Percentiles rank a stretch among this genome's conserved stretches.
Conservation (phyloP, 2,888 invertebrate species). For the Nomada fucata region DNA sequence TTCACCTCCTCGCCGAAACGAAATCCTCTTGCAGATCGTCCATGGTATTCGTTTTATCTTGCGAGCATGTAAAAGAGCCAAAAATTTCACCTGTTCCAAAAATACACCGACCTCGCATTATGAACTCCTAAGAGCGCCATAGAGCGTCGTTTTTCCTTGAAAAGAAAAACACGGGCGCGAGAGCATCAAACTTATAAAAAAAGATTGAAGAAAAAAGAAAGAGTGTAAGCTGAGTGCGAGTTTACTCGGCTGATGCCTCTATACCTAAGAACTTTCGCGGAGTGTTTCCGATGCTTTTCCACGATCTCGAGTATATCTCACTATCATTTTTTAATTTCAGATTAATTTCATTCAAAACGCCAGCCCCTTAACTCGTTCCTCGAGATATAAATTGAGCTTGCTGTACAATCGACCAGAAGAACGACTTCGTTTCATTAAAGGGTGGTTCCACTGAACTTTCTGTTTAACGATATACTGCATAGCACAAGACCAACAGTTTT, state of each 20-base stretch:
- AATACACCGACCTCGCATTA: slow-evolving; percentile 5
- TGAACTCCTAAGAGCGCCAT: slow-evolving; percentile 7
- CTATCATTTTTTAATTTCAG: no score
- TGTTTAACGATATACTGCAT: background rate
- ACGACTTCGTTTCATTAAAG: background rate
- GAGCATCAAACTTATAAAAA: background rate
- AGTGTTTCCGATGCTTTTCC: slow-evolving; percentile 34
- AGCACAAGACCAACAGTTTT: no score
- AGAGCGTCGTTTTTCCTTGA: background rate
- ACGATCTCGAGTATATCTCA: slow-evolving; percentile 22
- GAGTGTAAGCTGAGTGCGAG: slow-evolving; percentile 1
- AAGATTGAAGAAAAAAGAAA: background rate
- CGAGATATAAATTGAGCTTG: background rate
- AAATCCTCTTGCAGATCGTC: background rate
- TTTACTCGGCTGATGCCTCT: slow-evolving; percentile 17
- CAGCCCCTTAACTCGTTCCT: background rate
- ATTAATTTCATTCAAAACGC: slow-evolving; percentile 16
- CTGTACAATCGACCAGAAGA: background rate
- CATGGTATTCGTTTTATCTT: background rate
- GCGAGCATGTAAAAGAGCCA: background rate
- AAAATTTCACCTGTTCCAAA: background rate
- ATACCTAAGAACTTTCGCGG: slow-evolving; percentile 28
- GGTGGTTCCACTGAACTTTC: no score
- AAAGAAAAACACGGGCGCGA: background rate
- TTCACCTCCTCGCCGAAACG: no score